Evolutionary conservation across 2,888 invertebrate genomes (phyloP), one percentile per base, ranked within the genome.

Genomic region (Dryocosmus kuriphilus): DNA sequence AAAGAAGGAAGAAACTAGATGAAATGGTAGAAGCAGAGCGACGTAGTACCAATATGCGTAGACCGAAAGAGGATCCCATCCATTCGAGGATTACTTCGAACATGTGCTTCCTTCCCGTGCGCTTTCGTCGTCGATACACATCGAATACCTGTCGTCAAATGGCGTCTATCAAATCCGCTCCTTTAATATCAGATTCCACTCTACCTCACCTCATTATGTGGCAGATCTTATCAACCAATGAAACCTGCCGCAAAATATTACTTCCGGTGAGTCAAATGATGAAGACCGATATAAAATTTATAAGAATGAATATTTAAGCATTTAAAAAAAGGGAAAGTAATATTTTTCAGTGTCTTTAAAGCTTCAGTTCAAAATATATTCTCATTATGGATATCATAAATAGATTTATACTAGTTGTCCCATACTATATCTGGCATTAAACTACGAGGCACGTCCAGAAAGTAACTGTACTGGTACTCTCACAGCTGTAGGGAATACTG

Each of bases 61-160:
- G 38, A 38, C 38, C 38, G 38, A 51, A 51, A 51, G 51, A 51
- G 51, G 51, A 51, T 51, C 51, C 51, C 51, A 51, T 22, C 51
- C 51, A 51, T 51, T 51, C 51, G 51, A n/a, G 51, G n/a, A 51
- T 51, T 51, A 51, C 51, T 51, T 51, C 51, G 51, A 51, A 51
- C 51, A 51, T 8, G 51, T 22, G 8, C n/a, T 22, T 0, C 51
- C n/a, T 51, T 51, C 9, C 51, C 8, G n/a, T 51, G 51, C 6
- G 9, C n/a, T 9, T n/a, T n/a, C n/a, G 51, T 51, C 51, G 51
- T 51, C n/a, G 51, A 51, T 51, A 51, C 51, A 51, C 51, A 16
- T 46, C 46, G 46, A 46, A 46, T 46, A 46, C 46, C 46, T 46
- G 46, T 46, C 46, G 46, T 19, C 46, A 46, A 46, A 46, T 46